These are phyloP conservation scores for Nipponia nippon DNA, from an alignment of 2,113 vertebrate species.

Conservation along the genomic window DNA sequence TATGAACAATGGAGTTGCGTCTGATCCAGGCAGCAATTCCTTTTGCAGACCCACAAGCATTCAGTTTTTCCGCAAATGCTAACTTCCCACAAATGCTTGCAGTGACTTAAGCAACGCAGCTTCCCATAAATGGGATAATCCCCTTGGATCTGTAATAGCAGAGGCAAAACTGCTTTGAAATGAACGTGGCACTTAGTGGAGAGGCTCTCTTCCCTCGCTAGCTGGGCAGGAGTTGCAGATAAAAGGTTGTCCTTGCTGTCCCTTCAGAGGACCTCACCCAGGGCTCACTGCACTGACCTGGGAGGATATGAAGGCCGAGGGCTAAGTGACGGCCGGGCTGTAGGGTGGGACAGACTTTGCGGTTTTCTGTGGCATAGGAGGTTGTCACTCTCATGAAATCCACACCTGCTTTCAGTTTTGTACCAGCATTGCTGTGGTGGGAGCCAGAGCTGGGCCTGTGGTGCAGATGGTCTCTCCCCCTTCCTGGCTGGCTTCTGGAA, in stretches of 20 bases:
- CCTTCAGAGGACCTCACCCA: neutral
- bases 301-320: neutral
- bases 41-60: neutral
- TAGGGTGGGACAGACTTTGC: neutral
- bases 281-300: neutral
- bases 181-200: neutral
- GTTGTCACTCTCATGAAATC: neutral
- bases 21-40: neutral
- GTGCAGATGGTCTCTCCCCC: neutral
- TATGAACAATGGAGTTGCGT: neutral
- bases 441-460: neutral
- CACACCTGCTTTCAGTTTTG: neutral
- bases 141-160: neutral
- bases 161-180: neutral
- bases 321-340: neutral
- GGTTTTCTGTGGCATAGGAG: neutral
- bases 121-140: conserved; percentile 27
- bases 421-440: neutral
- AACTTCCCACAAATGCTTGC: neutral
- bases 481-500: neutral
- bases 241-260: neutral
- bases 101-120: neutral
- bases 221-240: neutral
- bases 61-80: neutral
- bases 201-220: neutral